Conservation (phyloP, 2,113 vertebrate species). For the Parus major region DNA sequence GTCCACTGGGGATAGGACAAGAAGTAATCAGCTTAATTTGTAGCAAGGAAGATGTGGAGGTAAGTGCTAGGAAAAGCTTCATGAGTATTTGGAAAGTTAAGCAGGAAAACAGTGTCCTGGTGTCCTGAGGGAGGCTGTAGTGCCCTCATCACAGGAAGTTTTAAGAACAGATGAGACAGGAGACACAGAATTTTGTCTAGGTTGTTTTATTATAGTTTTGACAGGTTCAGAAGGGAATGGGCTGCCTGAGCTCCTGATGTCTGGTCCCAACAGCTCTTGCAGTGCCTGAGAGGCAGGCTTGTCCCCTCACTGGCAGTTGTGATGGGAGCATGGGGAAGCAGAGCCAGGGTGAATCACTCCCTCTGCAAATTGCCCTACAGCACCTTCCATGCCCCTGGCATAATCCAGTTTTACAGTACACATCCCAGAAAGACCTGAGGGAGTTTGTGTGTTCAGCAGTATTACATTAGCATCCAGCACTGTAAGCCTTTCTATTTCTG, state of each 20-base stretch:
- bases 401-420: not conserved
- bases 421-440: not conserved
- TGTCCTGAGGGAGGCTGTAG: not conserved
- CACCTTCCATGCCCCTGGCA: not conserved
- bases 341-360: not conserved
- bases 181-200: not conserved
- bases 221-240: not conserved
- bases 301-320: not conserved
- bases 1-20: slow-evolving; percentile 3
- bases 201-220: not conserved
- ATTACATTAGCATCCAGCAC: not conserved
- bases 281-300: not conserved
- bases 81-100: not conserved
- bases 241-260: not conserved
- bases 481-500: not conserved
- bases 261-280: not conserved
- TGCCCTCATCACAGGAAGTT: not conserved
- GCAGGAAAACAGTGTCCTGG: not conserved
- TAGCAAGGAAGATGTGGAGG: slow-evolving; percentile 25
- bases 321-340: not conserved
- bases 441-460: not conserved
- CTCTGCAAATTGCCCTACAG: not conserved
- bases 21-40: slow-evolving; percentile 57
- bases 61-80: slow-evolving; percentile 32
- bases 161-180: not conserved